Base-by-base conservation (phyloP, 2,797 vertebrate species). In the Peromyscus eremicus region DNA sequence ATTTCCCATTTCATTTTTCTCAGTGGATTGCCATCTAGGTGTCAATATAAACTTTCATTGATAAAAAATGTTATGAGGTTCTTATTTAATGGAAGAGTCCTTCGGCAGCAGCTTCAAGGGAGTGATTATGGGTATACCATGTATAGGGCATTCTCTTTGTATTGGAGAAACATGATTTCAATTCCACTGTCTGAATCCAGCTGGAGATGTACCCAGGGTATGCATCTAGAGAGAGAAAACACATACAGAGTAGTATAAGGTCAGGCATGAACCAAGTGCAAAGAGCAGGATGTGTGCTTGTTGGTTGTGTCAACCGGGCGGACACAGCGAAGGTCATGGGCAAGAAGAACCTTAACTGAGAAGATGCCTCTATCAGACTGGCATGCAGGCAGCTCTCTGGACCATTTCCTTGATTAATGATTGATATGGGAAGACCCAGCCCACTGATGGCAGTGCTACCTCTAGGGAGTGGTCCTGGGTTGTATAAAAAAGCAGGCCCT, bases 1-100 rank as follows among this genome's bases (percentile, higher is more conserved):
- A 10, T 93, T 98, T 97, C 79, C 34, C 4, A 0, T 83, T 46
- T 84, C 5, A 57, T 2, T 57, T 3, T 84, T 76, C 55, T 95
- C 89, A 66, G 19, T 60, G 82, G n/a, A 68, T 13, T 80, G 23
- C 73, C 94, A 52, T 85, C 81, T 75, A 34, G 10, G 87, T 75
- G 32, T 95, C 46, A 75, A 57, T 62, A 27, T 87, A 14, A 43
- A 52, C n/a, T 90, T 97, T 95, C 3, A 68, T 93, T 89, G 96
- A 96, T 80, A 68, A 32, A 84, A 92, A 90, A 4, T n/a, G 52
- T 91, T 94, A 85, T 70, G 57, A 82, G 85, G 21, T 40, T 79
- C 89, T 84, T 71, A 23, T 46, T 66, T 49, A 37, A 16, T 80
- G 29, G 21, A 4, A 57, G n/a, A 76, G 37, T 12, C 32, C 25